phyloP scores from a whole-genome alignment of 37 sponge, comb jelly and placozoan species.

The Cliona cf. orientalis region DNA sequence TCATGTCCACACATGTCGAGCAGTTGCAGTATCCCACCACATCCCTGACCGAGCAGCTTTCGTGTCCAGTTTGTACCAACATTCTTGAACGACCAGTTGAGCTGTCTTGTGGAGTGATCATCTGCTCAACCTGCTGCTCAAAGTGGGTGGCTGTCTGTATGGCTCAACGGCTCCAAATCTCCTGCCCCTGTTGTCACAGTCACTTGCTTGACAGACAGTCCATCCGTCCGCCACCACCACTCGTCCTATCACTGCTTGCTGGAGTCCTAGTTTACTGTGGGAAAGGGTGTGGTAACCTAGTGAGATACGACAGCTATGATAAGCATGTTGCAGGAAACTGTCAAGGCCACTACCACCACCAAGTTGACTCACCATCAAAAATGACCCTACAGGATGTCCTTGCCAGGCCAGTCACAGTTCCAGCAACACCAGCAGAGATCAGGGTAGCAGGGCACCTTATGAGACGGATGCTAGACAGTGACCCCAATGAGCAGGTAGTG shows the following conservation, averaged over 20 bases:
- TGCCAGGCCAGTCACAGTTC: background rate
- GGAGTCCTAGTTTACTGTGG: background rate
- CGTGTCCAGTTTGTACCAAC: too few species aligned
- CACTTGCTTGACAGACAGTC: background rate
- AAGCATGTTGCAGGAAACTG: background rate
- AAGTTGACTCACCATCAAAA: constrained; percentile 2
- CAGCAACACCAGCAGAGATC: background rate
- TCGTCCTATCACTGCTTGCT: background rate
- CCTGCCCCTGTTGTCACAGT: constrained; percentile 26
- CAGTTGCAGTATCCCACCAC: too few species aligned
- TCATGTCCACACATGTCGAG: too few species aligned
- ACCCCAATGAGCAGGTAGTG: background rate
- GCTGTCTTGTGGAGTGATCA: background rate
- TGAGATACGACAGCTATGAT: too few species aligned
- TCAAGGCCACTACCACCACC: too few species aligned
- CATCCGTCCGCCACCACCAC: background rate
- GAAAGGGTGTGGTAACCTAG: background rate
- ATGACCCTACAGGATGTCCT: constrained; percentile 4
- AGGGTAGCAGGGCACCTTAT: constrained; percentile 3
- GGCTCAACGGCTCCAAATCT: too few species aligned
- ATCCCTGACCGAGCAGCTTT: too few species aligned
- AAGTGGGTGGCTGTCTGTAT: constrained; percentile 10
- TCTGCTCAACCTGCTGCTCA: constrained; percentile 9
- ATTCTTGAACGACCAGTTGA: too few species aligned
- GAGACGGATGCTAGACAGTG: background rate